Evolutionary conservation across 2,797 vertebrate species (phyloP).

Genomic region (Melanotaenia maccullochi): DNA sequence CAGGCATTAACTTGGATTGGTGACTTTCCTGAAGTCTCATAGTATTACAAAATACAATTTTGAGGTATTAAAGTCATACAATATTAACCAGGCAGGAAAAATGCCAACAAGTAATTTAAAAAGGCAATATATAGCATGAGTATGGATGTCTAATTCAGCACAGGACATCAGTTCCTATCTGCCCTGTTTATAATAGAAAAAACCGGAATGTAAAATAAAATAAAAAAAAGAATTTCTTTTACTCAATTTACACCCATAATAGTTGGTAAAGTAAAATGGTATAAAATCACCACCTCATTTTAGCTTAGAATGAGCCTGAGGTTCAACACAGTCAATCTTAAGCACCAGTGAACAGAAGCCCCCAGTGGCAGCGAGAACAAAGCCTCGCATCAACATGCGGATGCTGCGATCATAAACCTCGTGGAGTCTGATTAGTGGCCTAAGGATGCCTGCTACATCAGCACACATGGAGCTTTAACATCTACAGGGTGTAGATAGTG

Average conservation of each 20-base stretch:
- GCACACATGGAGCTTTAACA: not conserved
- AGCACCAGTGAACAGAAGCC: slow-evolving; percentile 1
- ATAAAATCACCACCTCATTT: not conserved
- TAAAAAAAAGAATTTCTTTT: not conserved
- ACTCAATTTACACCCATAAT: not conserved
- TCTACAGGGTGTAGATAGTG: not conserved
- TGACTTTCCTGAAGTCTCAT: not conserved
- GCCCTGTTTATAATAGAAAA: not conserved
- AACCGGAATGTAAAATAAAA: too few species aligned
- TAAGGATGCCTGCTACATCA: slow-evolving; percentile 1
- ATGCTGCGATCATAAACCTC: slow-evolving; percentile 2
- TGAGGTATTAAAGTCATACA: not conserved
- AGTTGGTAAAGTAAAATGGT: not conserved
- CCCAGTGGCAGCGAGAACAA: not conserved
- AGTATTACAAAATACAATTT: not conserved
- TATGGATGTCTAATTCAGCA: not conserved
- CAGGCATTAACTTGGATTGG: not conserved
- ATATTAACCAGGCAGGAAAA: not conserved
- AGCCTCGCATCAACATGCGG: slow-evolving; percentile 1
- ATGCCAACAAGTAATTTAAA: too few species aligned
- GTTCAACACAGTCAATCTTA: not conserved
- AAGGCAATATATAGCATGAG: not conserved
- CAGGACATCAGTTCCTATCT: not conserved
- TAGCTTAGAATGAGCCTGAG: slow-evolving; percentile 3
- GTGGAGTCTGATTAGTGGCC: not conserved